Base-by-base conservation (phyloP, 2,888 invertebrate species). In the Nomada lathburiana region DNA sequence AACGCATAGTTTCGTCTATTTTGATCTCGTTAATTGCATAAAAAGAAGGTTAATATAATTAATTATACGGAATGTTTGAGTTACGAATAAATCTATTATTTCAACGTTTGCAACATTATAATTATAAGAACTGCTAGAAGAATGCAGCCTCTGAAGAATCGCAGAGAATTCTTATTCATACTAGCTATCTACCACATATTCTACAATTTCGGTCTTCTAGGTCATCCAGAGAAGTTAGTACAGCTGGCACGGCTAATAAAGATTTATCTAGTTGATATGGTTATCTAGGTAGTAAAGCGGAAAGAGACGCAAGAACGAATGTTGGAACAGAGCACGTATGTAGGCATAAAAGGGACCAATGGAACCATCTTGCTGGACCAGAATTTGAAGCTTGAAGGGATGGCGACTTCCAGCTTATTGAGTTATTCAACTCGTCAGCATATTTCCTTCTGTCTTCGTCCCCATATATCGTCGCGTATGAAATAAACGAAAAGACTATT, bases 171-270 rank as follows among this genome's bases (percentile, higher is more conserved):
- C 23, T 4, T 36, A 23, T 55, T 47, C 47, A 10, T n/a, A 13
- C 1, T 29, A 59, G 47, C 29, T 50, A 59, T 70, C 29, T 59
- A 16, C 29, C 5, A 7, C 47, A 7, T 10, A 20, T 60, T 11
- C 47, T 47, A 29, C 57, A 26, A 70, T 59, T 47, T 50, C 47
- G 18, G 11, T 29, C 50, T 60, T 50, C 2, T 1, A 50, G n/a
- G 50, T 60, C n/a, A 2, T 20, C 18, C 60, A 16, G 70, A 70
- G 50, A 52, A 71, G 36, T 71, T 71, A 36, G 50, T 50, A 60
- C 60, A 50, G 70, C 5, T 70, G 69, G 69, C 16, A 16, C 62
- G 52, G 52, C 53, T 18, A 64, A 64, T 72, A 72, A 63, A 72
- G 53, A 57, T 65, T 57, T 73, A 57, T 65, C 65, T 26, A 10